phyloP scores from a whole-genome alignment of 1,140 invertebrate genomes.

The Drosophila orosa region DNA sequence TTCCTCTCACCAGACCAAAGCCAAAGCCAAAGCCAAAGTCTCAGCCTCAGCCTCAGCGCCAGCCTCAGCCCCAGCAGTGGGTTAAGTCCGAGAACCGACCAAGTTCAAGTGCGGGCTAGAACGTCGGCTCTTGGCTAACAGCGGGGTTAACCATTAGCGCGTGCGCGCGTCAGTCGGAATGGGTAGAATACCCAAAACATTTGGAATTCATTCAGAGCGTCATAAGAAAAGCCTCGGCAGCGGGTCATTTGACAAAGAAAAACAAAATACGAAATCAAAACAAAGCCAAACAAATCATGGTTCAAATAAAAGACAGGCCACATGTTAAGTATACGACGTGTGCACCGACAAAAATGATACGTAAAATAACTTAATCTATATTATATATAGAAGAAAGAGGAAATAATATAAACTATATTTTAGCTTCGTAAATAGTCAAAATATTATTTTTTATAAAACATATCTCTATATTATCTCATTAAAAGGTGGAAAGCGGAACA shows the following conservation, averaged over 20 bases:
- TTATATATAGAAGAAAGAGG: not conserved
- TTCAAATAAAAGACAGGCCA: slow-evolving; percentile 4
- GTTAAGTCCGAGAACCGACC: slow-evolving; percentile 64
- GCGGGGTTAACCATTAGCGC: slow-evolving; percentile 72
- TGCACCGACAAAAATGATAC: slow-evolving; percentile 6
- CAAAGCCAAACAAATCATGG: slow-evolving; percentile 8
- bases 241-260: slow-evolving; percentile 41
- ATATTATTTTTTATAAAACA: not conserved
- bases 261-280: slow-evolving; percentile 16
- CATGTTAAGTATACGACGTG: slow-evolving; percentile 29
- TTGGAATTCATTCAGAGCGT: slow-evolving; percentile 59
- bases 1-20: slow-evolving; percentile 54
- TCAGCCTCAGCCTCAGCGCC: not conserved
- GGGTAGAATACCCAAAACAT: slow-evolving; percentile 49
- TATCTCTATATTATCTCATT: too few species aligned
- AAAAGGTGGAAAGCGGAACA: too few species aligned
- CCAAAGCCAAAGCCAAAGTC: slow-evolving; percentile 23
- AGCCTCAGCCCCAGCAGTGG: slow-evolving; percentile 64
- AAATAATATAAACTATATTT: not conserved
- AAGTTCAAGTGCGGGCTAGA: slow-evolving; percentile 81
- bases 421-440: not conserved
- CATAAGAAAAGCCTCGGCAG: slow-evolving; percentile 68
- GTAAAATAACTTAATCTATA: not conserved
- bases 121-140: slow-evolving; percentile 48
- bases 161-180: slow-evolving; percentile 67